A percentile compares a stretch with the other conserved stretches of the same genome.
Conservation (phyloP, 2,797 vertebrate species). For the Brachyalestes nurse region DNA sequence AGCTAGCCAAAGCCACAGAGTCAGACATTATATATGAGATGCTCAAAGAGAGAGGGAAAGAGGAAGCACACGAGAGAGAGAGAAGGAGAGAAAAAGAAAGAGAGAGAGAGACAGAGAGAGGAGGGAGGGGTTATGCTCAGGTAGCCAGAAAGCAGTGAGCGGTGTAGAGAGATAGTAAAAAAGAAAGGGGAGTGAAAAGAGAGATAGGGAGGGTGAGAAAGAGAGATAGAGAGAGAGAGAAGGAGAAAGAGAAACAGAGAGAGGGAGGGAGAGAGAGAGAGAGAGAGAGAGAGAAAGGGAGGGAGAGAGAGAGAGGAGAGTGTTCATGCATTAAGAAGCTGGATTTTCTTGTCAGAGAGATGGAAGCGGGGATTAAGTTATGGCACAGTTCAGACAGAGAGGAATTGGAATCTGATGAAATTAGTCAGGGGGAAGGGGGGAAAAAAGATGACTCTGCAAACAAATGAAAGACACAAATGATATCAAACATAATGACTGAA, state of each 20-base stretch:
- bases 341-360: slow-evolving; percentile 83
- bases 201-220: background rate
- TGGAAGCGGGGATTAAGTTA: slow-evolving; percentile 81
- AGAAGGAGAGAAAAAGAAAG: slow-evolving; percentile 16
- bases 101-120: slow-evolving; percentile 26
- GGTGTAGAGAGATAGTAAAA: background rate
- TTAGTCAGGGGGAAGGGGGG: slow-evolving; percentile 70
- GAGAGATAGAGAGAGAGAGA: slow-evolving; percentile 17
- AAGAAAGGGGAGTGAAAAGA: background rate
- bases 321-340: slow-evolving; percentile 59
- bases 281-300: no score
- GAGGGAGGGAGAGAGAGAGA: slow-evolving; percentile 2
- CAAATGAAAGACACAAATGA: slow-evolving; percentile 46
- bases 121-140: slow-evolving; percentile 20
- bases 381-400: slow-evolving; percentile 77
- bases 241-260: slow-evolving; percentile 12
- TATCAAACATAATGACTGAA: slow-evolving; percentile 45
- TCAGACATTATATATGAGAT: slow-evolving; percentile 27
- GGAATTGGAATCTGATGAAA: slow-evolving; percentile 72
- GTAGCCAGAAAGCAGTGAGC: slow-evolving; percentile 14
- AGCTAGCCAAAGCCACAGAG: slow-evolving; percentile 7
- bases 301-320: slow-evolving; percentile 21
- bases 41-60: background rate
- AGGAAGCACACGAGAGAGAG: background rate
- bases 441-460: slow-evolving; percentile 52